These are phyloP conservation scores for Scortum barcoo DNA, from an alignment of 2,113 vertebrate genomes.

Conservation along the genomic window DNA sequence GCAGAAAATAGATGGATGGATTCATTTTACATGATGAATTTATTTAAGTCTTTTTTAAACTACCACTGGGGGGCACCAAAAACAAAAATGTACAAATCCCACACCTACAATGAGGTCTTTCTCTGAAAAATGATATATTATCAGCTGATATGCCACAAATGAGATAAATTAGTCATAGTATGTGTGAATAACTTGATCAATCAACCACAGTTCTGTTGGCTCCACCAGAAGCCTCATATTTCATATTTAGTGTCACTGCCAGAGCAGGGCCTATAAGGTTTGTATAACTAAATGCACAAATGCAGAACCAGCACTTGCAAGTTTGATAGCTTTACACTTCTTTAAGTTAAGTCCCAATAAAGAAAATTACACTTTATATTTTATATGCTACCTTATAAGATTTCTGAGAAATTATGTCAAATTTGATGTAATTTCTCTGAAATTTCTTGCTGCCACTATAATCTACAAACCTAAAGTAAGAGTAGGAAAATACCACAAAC, in stretches of 20 bases:
- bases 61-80: neutral
- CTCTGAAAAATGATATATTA: too few species aligned
- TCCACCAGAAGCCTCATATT: too few species aligned
- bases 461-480: neutral
- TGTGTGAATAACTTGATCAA: neutral
- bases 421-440: neutral
- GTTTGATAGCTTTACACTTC: neutral
- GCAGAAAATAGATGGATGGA: neutral
- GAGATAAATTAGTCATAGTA: too few species aligned
- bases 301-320: neutral
- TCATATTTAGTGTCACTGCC: too few species aligned
- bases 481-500: constrained; percentile 6
- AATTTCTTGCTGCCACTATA: neutral
- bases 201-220: neutral
- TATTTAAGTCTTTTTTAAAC: neutral
- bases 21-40: neutral
- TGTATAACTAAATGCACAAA: too few species aligned
- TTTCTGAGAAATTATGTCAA: neutral
- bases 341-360: neutral
- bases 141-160: neutral
- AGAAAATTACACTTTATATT: neutral
- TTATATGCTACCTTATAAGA: neutral
- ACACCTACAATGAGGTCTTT: neutral
- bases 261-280: too few species aligned
- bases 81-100: neutral